Conservation (phyloP, 2,888 invertebrate species). For the Aphodius sticticus region DNA sequence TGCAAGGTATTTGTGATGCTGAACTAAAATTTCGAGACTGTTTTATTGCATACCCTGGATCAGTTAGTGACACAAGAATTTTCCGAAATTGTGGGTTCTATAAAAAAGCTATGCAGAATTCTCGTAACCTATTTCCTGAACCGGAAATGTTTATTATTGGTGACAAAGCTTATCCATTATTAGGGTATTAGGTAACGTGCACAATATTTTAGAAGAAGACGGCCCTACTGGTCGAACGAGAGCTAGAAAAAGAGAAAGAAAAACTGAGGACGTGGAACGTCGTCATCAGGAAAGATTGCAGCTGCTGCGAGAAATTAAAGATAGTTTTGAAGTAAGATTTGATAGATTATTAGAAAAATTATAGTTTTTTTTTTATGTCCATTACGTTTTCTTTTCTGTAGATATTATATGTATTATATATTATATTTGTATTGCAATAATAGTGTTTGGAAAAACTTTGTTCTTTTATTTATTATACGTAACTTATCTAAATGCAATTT, state of each 20-base stretch:
- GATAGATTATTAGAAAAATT: constrained; percentile 7
- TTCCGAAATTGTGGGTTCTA: constrained; percentile 37
- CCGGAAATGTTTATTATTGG: constrained; percentile 37
- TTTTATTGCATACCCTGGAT: constrained; percentile 37
- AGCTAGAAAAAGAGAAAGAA: not conserved
- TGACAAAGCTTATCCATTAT: constrained; percentile 41
- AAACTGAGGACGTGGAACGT: not conserved
- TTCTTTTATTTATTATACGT: too few relatives aligned
- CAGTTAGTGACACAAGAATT: constrained; percentile 38
- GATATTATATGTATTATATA: too few relatives aligned
- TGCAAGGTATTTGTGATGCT: constrained; percentile 17
- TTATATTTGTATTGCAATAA: too few relatives aligned
- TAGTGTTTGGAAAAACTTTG: too few relatives aligned
- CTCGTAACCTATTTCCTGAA: not conserved
- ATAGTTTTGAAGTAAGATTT: not conserved
- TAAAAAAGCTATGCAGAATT: not conserved
- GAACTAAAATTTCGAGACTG: constrained; percentile 31
- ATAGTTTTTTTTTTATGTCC: not conserved
- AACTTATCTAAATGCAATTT: too few relatives aligned
- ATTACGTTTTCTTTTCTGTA: too few relatives aligned
- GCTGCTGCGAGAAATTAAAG: not conserved
- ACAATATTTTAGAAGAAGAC: too few relatives aligned
- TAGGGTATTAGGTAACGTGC: constrained; percentile 10
- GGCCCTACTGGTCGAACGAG: not conserved
- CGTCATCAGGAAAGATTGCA: constrained; percentile 12